Conservation (phyloP, 1,140 invertebrate species). For the Pemphigus obesinymphae region DNA sequence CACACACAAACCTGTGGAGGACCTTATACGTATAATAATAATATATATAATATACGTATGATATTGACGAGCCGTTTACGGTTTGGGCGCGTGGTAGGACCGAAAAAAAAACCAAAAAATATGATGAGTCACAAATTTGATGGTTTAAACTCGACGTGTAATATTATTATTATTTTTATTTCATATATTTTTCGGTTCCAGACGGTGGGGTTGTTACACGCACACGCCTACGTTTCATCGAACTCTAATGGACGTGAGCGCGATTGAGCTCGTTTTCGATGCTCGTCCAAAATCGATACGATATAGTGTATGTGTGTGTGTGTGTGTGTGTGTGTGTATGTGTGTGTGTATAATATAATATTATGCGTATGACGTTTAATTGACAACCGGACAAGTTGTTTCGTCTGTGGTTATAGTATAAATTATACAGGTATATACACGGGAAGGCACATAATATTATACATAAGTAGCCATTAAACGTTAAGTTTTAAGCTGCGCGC, state of each 20-base stretch:
- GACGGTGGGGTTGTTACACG: background rate
- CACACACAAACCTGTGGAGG: background rate
- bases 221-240: background rate
- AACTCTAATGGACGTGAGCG: background rate
- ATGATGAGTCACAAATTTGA: constrained; percentile 39
- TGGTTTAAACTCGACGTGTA: background rate
- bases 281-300: background rate
- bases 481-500: too few species aligned
- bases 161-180: background rate
- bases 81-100: background rate
- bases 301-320: background rate
- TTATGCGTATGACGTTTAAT: background rate
- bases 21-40: background rate
- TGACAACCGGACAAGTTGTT: constrained; percentile 24
- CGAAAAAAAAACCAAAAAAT: background rate
- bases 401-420: background rate
- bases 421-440: background rate
- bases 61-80: constrained; percentile 32
- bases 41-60: background rate
- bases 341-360: too few species aligned
- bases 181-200: background rate
- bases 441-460: background rate
- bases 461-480: background rate
- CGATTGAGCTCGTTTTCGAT: background rate
- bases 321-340: too few species aligned